Base-by-base conservation (phyloP, 2,888 invertebrate genomes). In the Drosophila birchii region DNA sequence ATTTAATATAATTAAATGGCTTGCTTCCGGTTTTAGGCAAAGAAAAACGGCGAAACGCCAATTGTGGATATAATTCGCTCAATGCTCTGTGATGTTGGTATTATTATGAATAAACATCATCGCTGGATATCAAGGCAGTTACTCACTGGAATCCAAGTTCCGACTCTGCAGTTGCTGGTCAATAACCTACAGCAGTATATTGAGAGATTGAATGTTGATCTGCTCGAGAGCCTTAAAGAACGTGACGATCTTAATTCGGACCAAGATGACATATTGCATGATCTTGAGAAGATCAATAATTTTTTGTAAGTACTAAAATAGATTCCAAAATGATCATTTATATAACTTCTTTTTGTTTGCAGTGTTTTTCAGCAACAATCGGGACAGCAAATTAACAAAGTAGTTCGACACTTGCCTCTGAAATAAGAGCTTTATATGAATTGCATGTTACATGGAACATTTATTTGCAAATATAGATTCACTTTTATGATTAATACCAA, bases 41-140 rank as follows among this genome's bases (percentile, higher is more conserved):
- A 56, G 43, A 75, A 69, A 16, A 44, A 74, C 20, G 58, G 55
- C 7, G 54, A 62, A 9, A 44, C 75, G 20, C 69, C 69, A 2
- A 68, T 75, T 34, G 69, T 61, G 18, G 75, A 62, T 9, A 44
- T 63, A 39, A 75, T 75, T 23, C 75, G 69, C 18, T 43, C 54
- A 16, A 63, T 75, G 63, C 51, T 69, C 26, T 29, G 20, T 45
- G 61, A 69, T 53, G 70, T 69, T 47, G 75, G 75, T n/a, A 63
- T 75, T n/a, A 49, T 57, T 20, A 75, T 75, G 75, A 47, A 69
- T 47, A 62, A 56, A 20, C 59, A 69, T 32, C 69, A 75, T 56
- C 56, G 75, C 3, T 75, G 75, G 75, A 69, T 75, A 16, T 75
- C 75, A 18, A 68, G 75, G 14, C 75, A 75, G 55, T 56, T 75